A percentile compares a stretch with the other conserved stretches of the same genome.
Conservation (phyloP, 2,888 invertebrate genomes). For the Andricus curvator region DNA sequence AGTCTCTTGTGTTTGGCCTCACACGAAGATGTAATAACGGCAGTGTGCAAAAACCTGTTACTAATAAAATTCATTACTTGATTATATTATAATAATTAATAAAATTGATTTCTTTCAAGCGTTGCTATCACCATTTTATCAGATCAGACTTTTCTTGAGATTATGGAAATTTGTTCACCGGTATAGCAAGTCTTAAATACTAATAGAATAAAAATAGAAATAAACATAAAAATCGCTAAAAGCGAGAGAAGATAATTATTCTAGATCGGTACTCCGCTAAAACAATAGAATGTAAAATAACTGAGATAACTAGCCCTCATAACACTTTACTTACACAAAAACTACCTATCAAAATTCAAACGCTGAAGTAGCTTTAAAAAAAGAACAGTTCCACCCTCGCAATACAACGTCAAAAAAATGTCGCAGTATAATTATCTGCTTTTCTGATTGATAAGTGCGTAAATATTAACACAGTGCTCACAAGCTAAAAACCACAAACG, state of each 20-base stretch:
- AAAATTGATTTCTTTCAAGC: conserved; percentile 26
- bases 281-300: conserved; percentile 33
- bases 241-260: conserved; percentile 6
- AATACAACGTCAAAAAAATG: conserved; percentile 6
- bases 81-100: conserved; percentile 1
- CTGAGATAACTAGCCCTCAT: conserved; percentile 15
- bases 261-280: conserved; percentile 21
- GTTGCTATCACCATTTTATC: conserved; percentile 28
- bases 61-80: conserved; percentile 12
- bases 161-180: conserved; percentile 21
- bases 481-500: conserved; percentile 10
- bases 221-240: background rate
- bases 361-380: background rate
- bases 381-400: conserved; percentile 6
- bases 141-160: conserved; percentile 39
- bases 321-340: conserved; percentile 34
- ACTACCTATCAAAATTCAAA: background rate
- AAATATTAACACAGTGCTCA: conserved; percentile 12
- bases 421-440: background rate
- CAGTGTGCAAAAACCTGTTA: conserved; percentile 17
- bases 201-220: background rate
- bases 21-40: conserved; percentile 38
- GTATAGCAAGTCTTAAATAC: conserved; percentile 8
- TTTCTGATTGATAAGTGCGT: conserved; percentile 1
- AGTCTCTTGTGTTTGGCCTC: conserved; percentile 35